Evolutionary conservation across 2,797 vertebrate species (phyloP), one percentile per base, ranked within the genome.

Genomic region (Benthosema pterotum): DNA sequence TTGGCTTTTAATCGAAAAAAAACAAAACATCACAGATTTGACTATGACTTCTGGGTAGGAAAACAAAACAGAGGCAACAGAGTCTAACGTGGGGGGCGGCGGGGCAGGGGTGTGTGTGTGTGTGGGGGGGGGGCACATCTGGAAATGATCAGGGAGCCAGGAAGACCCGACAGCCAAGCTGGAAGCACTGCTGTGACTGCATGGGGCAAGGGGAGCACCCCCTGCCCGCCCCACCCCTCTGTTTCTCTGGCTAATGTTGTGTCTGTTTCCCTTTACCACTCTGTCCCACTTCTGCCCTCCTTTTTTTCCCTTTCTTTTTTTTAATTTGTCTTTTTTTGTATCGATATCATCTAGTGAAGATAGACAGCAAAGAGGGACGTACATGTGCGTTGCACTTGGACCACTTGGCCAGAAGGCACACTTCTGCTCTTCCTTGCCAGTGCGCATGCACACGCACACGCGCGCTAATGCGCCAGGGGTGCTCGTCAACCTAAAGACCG

Each of bases 71-170:
- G 32, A 38, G 59, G 51, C 48, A 81, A 49, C 68, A 67, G 69
- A 72, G 57, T 67, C 7, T 7, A 81, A 52, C 68, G 66, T 68
- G 68, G 79, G 46, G 61, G 71, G 57, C 64, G 8, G 4, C 64
- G 57, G 54, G 56, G 52, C 16, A 69, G 52, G 22, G 46, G 71
- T 62, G 66, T n/a, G n/a, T n/a, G n/a, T n/a, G n/a, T n/a, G n/a
- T n/a, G n/a, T n/a, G 68, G 47, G 72, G 55, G 77, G 75, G 79
- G 83, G 75, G 52, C 77, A 86, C 92, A 93, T 93, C 89, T 93
- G 92, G 90, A 92, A 89, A 74, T 78, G 67, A 92, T 93, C 83
- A 85, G 78, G 53, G 53, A 83, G 72, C 67, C 80, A 74, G 72
- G 74, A 75, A 83, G 86, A 90, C 84, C 88, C 90, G 89, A 87